A percentile compares a stretch with the other conserved stretches of the same genome.
Evolutionary conservation across 2,888 invertebrate genomes (phyloP).

Genomic region (Copidosoma aretas): DNA sequence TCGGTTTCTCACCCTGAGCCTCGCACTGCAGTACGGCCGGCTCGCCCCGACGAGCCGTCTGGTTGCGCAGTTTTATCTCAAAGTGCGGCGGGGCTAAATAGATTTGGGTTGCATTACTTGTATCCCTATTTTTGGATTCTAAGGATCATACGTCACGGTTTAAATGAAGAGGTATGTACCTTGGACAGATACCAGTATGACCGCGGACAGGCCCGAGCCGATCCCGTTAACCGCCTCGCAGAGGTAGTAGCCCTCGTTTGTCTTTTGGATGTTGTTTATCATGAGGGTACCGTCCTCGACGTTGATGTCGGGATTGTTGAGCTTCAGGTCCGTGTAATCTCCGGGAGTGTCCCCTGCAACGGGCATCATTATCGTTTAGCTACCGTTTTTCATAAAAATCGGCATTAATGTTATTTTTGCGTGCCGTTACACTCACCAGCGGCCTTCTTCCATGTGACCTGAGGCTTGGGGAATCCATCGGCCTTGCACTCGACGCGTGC

Average conservation of each 20-base stretch:
- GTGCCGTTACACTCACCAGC: constrained; percentile 71
- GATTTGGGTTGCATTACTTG: not conserved
- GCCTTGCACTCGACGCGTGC: constrained; percentile 95
- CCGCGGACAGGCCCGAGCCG: constrained; percentile 92
- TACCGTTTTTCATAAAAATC: not conserved
- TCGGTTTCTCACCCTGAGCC: constrained; percentile 93
- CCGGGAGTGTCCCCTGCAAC: constrained; percentile 85
- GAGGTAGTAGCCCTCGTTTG: constrained; percentile 92
- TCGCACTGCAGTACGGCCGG: constrained; percentile 91
- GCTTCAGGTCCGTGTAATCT: constrained; percentile 91
- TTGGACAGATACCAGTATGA: constrained; percentile 92
- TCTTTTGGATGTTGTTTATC: constrained; percentile 89
- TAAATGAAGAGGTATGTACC: constrained; percentile 65
- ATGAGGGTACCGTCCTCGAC: constrained; percentile 93
- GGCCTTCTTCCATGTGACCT: constrained; percentile 94
- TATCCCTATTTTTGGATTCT: too few relatives aligned
- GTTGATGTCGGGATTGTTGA: constrained; percentile 87
- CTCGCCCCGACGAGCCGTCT: constrained; percentile 88
- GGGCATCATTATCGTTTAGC: not conserved
- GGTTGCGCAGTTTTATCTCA: constrained; percentile 88
- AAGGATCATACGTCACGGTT: not conserved
- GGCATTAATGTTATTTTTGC: not conserved
- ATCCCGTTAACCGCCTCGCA: constrained; percentile 97
- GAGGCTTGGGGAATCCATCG: constrained; percentile 93
- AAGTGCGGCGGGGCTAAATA: constrained; percentile 86